A percentile compares a stretch with the other conserved stretches of the same genome.
Conservation (phyloP, 1,140 invertebrate genomes). For the Laupala kohalensis region DNA sequence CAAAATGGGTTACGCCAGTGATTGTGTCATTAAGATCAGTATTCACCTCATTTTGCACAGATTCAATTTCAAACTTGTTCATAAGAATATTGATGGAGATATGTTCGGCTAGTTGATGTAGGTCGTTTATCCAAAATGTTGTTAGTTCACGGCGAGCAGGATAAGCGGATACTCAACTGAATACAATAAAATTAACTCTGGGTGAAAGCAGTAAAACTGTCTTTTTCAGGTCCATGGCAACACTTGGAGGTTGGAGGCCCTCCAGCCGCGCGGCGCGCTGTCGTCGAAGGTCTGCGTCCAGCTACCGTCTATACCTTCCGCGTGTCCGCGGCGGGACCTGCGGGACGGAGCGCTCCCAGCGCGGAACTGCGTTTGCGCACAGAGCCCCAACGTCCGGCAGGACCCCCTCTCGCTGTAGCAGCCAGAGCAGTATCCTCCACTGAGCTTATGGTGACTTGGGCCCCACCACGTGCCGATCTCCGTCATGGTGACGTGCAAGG, state of each 20-base stretch:
- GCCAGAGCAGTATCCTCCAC: conserved; percentile 59
- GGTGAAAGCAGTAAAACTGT: too few species aligned
- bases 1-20: too few species aligned
- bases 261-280: conserved; percentile 40
- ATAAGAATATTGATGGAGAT: too few species aligned
- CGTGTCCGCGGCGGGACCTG: conserved; percentile 60
- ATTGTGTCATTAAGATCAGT: too few species aligned
- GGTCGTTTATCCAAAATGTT: too few species aligned
- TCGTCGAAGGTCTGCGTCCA: conserved; percentile 59
- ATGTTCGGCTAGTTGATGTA: too few species aligned
- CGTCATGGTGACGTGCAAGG: conserved; percentile 60
- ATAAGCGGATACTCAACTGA: too few species aligned
- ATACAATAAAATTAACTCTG: too few species aligned
- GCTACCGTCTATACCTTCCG: conserved; percentile 62
- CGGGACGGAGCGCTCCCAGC: conserved; percentile 57
- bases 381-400: conserved; percentile 62
- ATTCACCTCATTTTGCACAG: too few species aligned
- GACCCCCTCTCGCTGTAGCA: conserved; percentile 54
- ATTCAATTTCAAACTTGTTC: too few species aligned
- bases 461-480: conserved; percentile 48
- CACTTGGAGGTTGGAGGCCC: conserved; percentile 49
- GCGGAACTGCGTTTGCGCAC: conserved; percentile 52
- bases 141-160: too few species aligned
- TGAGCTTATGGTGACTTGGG: conserved; percentile 63
- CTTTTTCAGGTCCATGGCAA: conserved; percentile 49